phyloP scores from a whole-genome alignment of 2,888 invertebrate species.

The Mesochorus sp. region DNA sequence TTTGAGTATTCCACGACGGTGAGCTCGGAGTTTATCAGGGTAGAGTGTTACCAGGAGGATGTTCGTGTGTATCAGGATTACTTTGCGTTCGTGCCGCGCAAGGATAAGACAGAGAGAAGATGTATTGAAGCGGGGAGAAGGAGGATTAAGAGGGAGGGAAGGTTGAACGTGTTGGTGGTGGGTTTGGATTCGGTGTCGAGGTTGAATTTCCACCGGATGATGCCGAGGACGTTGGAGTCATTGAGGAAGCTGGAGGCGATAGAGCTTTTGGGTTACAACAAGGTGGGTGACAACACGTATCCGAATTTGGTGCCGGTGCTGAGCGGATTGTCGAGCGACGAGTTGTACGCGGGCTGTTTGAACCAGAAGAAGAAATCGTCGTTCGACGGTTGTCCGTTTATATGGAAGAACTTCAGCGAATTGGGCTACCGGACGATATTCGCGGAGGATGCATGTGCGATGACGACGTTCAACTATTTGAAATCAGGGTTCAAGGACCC shows the following conservation, averaged over 20 bases:
- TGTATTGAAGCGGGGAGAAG: constrained; percentile 57
- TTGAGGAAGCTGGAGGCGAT: constrained; percentile 87
- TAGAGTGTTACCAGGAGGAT: constrained; percentile 84
- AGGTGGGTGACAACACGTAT: constrained; percentile 97
- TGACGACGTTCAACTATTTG: constrained; percentile 92
- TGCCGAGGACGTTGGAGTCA: constrained; percentile 88
- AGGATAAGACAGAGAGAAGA: constrained; percentile 74
- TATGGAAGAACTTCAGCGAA: constrained; percentile 91
- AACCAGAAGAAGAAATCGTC: constrained; percentile 84
- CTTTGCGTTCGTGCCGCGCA: constrained; percentile 86
- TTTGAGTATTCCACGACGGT: constrained; percentile 83
- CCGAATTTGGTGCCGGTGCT: constrained; percentile 93
- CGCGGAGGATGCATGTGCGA: constrained; percentile 91
- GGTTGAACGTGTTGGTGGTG: constrained; percentile 89
- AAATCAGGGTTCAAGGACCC: constrained; percentile 89
- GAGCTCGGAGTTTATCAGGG: constrained; percentile 87
- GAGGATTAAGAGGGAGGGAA: constrained; percentile 65
- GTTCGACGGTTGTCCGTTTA: constrained; percentile 91
- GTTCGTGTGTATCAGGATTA: constrained; percentile 86
- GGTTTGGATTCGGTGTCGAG: constrained; percentile 94
- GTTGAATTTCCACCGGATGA: constrained; percentile 91
- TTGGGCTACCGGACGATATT: constrained; percentile 90
- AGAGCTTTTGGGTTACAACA: constrained; percentile 94
- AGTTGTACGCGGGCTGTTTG: constrained; percentile 87
- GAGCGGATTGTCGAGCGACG: constrained; percentile 87